Conservation (phyloP, 23 tunicate species). For the Ciona savignyi region DNA sequence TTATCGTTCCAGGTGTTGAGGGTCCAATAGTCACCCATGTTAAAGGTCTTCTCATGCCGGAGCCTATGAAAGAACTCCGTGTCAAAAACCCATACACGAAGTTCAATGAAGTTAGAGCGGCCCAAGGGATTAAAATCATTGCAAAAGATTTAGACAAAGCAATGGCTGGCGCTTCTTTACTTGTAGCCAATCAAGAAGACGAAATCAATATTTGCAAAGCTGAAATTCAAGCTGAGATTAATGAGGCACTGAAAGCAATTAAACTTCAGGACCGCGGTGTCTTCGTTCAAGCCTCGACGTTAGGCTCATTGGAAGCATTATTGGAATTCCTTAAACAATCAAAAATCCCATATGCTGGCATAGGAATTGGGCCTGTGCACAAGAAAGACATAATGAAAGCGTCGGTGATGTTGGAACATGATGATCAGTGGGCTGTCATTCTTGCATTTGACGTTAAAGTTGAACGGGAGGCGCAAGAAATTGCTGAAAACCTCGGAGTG, state of each 20-base stretch:
- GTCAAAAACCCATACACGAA: constrained; percentile 81
- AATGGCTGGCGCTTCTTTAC: constrained; percentile 80
- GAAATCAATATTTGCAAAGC: constrained; percentile 75
- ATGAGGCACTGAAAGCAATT: constrained; percentile 48
- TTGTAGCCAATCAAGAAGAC: constrained; percentile 68
- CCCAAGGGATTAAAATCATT: constrained; percentile 86
- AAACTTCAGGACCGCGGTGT: constrained; percentile 88
- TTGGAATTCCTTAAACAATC: constrained; percentile 74
- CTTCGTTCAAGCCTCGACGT: constrained; percentile 91
- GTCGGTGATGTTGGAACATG: constrained; percentile 93
- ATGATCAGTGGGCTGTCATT: constrained; percentile 87
- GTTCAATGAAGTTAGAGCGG: constrained; percentile 53
- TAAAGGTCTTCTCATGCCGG: constrained; percentile 78
- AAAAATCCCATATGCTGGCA: constrained; percentile 86
- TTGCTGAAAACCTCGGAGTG: constrained; percentile 84
- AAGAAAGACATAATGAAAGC: constrained; percentile 88
- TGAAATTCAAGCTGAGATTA: constrained; percentile 79
- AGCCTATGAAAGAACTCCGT: constrained; percentile 70
- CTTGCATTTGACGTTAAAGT: constrained; percentile 94
- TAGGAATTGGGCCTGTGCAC: constrained; percentile 89
- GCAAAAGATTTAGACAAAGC: constrained; percentile 96
- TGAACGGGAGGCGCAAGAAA: constrained; percentile 93
- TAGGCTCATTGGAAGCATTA: constrained; percentile 89
- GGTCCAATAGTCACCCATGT: constrained; percentile 93
- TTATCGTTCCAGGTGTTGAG: constrained; percentile 72